Conservation (phyloP, 2,113 vertebrate species). For the Eupsittula cactorum region DNA sequence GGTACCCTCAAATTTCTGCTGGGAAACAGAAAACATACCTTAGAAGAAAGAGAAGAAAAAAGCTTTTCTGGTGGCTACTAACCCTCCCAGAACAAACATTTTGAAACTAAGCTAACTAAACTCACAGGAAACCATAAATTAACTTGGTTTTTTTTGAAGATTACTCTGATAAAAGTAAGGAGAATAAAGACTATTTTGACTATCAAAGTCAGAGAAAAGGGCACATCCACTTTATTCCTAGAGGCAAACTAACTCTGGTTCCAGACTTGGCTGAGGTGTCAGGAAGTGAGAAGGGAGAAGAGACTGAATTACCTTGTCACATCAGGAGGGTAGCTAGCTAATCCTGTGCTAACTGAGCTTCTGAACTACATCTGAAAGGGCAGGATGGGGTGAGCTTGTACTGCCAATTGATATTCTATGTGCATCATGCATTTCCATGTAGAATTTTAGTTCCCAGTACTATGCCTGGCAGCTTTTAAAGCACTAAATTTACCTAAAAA, state of each 20-base stretch:
- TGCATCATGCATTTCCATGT: neutral
- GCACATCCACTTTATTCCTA: neutral
- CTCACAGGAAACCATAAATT: neutral
- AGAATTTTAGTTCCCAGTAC: neutral
- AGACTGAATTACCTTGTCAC: conserved; percentile 8
- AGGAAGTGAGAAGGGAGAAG: neutral
- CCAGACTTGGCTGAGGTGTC: neutral
- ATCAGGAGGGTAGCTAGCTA: neutral
- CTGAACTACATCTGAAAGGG: conserved; percentile 24
- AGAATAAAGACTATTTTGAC: neutral
- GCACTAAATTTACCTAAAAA: conserved; percentile 10
- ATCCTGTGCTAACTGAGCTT: conserved; percentile 7
- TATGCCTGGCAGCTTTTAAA: neutral
- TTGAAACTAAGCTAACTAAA: neutral
- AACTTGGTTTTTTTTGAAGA: neutral
- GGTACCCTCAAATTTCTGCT: neutral
- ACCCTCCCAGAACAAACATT: neutral
- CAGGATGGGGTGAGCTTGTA: neutral
- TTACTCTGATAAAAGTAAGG: neutral
- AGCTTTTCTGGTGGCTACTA: neutral
- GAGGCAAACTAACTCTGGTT: neutral
- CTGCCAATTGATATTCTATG: neutral
- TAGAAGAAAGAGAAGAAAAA: neutral
- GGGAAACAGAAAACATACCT: neutral
- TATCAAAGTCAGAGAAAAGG: neutral